These are phyloP conservation scores for Cricetomys ansorgei DNA, from an alignment of 2,113 vertebrate genomes.

Conservation along the genomic window DNA sequence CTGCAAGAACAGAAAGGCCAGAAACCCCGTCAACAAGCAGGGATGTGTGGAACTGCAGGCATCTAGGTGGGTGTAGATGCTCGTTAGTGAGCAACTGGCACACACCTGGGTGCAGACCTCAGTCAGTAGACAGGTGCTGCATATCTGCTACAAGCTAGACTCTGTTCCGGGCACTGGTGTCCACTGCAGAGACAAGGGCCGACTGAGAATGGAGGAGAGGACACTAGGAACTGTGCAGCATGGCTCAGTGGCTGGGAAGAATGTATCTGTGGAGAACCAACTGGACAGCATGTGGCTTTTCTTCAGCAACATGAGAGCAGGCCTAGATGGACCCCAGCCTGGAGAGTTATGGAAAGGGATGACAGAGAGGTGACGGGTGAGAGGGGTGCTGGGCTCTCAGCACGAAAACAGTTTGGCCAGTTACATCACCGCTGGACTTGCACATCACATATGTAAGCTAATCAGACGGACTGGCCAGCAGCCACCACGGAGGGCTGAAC, in stretches of 20 bases:
- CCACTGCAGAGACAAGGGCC: background rate
- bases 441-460: background rate
- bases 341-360: background rate
- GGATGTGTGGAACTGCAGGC: background rate
- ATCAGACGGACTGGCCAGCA: background rate
- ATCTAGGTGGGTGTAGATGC: background rate
- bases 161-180: background rate
- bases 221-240: background rate
- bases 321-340: background rate
- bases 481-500: background rate
- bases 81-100: background rate
- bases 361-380: background rate
- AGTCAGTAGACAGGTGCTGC: fast-evolving
- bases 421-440: background rate
- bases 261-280: background rate
- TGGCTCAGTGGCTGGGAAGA: background rate
- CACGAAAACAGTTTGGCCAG: background rate
- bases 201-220: background rate
- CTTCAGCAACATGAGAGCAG: background rate
- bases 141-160: fast-evolving
- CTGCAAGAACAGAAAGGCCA: background rate
- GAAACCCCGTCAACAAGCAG: background rate
- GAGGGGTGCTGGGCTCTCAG: background rate
- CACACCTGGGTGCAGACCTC: background rate
- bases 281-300: background rate